Evolutionary conservation across 1,140 invertebrate species (phyloP).

Genomic region (Meteorus sp.): DNA sequence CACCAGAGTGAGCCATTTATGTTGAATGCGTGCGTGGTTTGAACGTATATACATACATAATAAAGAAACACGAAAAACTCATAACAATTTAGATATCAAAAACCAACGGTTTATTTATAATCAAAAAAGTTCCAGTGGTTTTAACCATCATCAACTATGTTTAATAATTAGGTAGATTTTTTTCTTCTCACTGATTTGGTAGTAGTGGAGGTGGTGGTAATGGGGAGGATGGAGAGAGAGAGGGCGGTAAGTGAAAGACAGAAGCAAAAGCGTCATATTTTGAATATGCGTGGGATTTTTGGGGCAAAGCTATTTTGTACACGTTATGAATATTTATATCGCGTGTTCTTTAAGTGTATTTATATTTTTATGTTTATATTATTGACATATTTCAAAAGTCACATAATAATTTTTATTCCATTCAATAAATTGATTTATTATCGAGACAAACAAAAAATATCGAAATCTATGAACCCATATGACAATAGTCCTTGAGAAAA

Average conservation of each 20-base stretch:
- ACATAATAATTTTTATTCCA: too few relatives aligned
- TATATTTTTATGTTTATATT: too few relatives aligned
- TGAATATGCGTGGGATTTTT: neutral
- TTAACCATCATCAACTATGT: constrained; percentile 2
- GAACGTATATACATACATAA: too few relatives aligned
- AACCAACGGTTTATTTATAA: neutral
- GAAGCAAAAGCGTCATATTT: too few relatives aligned
- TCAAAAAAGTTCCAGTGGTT: constrained; percentile 2
- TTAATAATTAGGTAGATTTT: constrained; percentile 14
- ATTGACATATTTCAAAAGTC: too few relatives aligned
- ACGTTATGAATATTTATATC: constrained; percentile 9
- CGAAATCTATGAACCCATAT: too few relatives aligned
- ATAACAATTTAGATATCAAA: constrained; percentile 12
- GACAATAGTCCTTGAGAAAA: too few relatives aligned
- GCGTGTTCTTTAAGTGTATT: neutral
- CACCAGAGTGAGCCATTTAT: too few relatives aligned
- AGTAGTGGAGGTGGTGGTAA: neutral
- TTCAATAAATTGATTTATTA: too few relatives aligned
- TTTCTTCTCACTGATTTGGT: neutral
- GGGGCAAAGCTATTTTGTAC: constrained; percentile 1
- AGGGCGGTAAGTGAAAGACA: too few relatives aligned
- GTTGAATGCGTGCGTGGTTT: neutral
- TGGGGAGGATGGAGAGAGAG: too few relatives aligned
- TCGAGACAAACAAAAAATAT: too few relatives aligned
- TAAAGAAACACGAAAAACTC: constrained; percentile 9